Percentiles rank a stretch among this genome's conserved stretches.
Evolutionary conservation across 2,888 invertebrate genomes (phyloP).

Genomic region (Catocala sponsa): DNA sequence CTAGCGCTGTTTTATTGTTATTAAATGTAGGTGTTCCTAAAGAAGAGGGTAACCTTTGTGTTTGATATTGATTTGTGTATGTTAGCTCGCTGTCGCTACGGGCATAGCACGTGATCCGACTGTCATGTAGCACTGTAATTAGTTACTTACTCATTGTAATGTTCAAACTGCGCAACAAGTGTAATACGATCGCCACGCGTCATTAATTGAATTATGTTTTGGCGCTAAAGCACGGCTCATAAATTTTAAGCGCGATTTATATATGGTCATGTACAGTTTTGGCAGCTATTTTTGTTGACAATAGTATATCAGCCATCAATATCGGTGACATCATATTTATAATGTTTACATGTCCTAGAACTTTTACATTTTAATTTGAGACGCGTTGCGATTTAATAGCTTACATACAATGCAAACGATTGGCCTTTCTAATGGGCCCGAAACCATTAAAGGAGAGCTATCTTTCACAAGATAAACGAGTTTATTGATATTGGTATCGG

Average conservation of each 20-base stretch:
- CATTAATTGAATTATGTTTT: constrained; percentile 66
- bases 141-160: constrained; percentile 54
- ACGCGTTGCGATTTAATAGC: constrained; percentile 28
- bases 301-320: constrained; percentile 34
- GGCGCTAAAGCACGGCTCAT: constrained; percentile 55
- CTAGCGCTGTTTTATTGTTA: constrained; percentile 69
- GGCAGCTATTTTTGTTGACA: constrained; percentile 54
- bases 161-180: constrained; percentile 56
- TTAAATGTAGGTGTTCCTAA: constrained; percentile 34
- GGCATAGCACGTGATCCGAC: constrained; percentile 49
- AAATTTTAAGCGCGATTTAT: constrained; percentile 57
- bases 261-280: constrained; percentile 64
- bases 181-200: constrained; percentile 62
- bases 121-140: constrained; percentile 53
- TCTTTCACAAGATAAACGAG: constrained; percentile 71
- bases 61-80: constrained; percentile 26
- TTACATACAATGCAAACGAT: constrained; percentile 22
- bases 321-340: constrained; percentile 37
- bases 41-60: constrained; percentile 13
- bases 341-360: constrained; percentile 17
- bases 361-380: constrained; percentile 14
- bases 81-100: constrained; percentile 36
- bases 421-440: constrained; percentile 58
- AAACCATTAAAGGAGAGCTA: constrained; percentile 67
- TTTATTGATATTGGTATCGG: constrained; percentile 74